Conservation (phyloP, 1,140 invertebrate species). For the Aphelenchoides avenae region DNA sequence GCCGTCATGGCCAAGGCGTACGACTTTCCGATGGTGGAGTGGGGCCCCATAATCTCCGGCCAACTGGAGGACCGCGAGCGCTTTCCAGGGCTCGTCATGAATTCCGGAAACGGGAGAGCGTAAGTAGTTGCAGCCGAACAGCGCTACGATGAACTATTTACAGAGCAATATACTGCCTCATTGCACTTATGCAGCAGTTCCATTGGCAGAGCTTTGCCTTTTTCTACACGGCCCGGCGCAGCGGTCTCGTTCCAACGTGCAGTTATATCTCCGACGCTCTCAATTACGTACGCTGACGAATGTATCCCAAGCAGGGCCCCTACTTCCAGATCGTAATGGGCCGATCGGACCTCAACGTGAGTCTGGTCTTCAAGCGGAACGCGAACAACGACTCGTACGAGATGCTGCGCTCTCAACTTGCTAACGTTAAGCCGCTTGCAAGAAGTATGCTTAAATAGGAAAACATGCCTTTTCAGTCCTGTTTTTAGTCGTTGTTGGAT, state of each 20-base stretch:
- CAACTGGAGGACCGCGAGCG: conserved; percentile 12
- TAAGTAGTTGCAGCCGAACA: conserved; percentile 15
- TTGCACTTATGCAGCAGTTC: conserved; percentile 19
- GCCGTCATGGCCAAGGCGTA: background rate
- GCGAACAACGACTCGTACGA: background rate
- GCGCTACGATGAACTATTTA: no score
- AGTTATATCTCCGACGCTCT: background rate
- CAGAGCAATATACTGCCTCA: no score
- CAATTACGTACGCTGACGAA: no score
- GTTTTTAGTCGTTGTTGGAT: conserved; percentile 43
- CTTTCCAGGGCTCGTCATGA: conserved; percentile 21
- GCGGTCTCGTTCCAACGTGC: background rate
- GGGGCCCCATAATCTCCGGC: no score
- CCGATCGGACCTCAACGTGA: conserved; percentile 16
- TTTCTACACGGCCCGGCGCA: background rate
- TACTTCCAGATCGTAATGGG: no score
- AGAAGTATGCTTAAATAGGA: no score
- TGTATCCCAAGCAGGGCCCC: no score
- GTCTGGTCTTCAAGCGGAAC: conserved; percentile 23
- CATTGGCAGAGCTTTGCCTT: conserved; percentile 23
- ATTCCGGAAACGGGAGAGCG: background rate
- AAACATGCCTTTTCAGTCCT: no score
- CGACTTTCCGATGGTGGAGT: conserved; percentile 8
- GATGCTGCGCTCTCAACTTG: conserved; percentile 9
- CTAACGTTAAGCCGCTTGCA: conserved; percentile 24